Evolutionary conservation across 2,113 vertebrate species (phyloP), one percentile per base, ranked within the genome.

Genomic region (Marmota monax): DNA sequence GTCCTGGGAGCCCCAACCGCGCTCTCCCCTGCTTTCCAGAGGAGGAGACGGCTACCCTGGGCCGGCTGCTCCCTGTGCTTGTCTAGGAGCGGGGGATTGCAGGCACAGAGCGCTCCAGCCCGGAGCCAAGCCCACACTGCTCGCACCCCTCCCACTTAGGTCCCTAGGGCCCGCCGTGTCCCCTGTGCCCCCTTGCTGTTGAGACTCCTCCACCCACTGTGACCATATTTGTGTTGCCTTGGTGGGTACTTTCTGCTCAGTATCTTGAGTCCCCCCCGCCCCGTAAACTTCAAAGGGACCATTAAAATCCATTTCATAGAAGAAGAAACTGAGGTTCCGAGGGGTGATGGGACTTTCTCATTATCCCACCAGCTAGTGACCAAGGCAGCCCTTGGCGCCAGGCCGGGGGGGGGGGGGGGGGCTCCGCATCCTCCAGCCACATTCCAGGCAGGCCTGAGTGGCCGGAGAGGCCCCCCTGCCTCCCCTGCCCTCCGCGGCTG

Each of bases 381-480:
- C 51, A 32, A 53, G 82, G 74, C 77, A 73, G 70, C 94, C 14
- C 86, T 73, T 53, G 61, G 53, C 77, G 77, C 37, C 1, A 2
- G 78, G 45, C 61, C 63, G 51, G 2, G 8, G 0, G 37, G 78
- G n/a, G 39, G 56, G 58, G 2, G 8, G 0, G 37, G 73, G n/a
- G 4, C 58, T 58, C 87, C 79, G 23, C 37, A 5, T 23, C 3
- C 17, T 37, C 53, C 39, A 27, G 70, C 74, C 2, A 4, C 87
- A 86, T 92, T 97, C 92, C 95, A 95, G 91, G 77, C 56, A 58
- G 80, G 90, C 76, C 94, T 48, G 0, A 93, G 65, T 63, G 92
- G 80, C 94, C 42, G 0, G 85, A 88, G 92, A 65, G 0, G 11
- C 37, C 88, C 45, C 3, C 37, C 88, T 72, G 45, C 72, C 45